phyloP scores from a whole-genome alignment of 2,888 invertebrate genomes.

The Charanyca ferruginea region DNA sequence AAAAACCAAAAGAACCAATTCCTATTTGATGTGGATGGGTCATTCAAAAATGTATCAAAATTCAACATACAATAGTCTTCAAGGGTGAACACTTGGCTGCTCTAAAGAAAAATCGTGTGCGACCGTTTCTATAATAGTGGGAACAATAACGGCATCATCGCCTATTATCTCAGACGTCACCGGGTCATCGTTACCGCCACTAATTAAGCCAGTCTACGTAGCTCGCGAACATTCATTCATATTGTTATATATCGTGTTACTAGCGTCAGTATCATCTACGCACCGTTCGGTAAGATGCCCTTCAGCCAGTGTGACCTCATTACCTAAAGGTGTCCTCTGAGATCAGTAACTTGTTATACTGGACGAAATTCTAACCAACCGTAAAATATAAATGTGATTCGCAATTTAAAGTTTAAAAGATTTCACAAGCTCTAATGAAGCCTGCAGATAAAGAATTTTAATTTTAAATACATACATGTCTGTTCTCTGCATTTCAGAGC shows the following conservation, averaged over 20 bases:
- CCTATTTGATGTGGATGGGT: no score
- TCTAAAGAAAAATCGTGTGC: slow-evolving; percentile 22
- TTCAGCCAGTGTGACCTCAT: slow-evolving; percentile 27
- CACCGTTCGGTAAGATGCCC: slow-evolving; percentile 15
- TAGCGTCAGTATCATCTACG: slow-evolving; percentile 11
- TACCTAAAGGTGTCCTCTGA: slow-evolving; percentile 21
- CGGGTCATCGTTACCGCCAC: slow-evolving; percentile 30
- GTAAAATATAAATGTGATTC: slow-evolving; percentile 1
- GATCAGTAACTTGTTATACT: slow-evolving; percentile 23
- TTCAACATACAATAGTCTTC: background rate
- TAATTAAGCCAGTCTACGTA: slow-evolving; percentile 30
- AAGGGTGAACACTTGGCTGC: background rate
- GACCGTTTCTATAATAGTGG: slow-evolving; percentile 19
- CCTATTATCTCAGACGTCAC: slow-evolving; percentile 28
- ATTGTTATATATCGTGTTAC: slow-evolving; percentile 18
- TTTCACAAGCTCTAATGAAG: background rate
- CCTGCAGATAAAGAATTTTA: background rate
- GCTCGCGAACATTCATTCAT: slow-evolving; percentile 23
- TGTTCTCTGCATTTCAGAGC: no score
- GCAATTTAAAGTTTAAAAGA: background rate
- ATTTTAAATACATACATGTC: background rate
- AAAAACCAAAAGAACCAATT: no score
- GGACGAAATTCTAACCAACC: slow-evolving; percentile 14
- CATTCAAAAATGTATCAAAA: no score
- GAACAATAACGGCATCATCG: slow-evolving; percentile 20